Conservation (phyloP, 2,113 vertebrate genomes). For the Myocastor coypus region DNA sequence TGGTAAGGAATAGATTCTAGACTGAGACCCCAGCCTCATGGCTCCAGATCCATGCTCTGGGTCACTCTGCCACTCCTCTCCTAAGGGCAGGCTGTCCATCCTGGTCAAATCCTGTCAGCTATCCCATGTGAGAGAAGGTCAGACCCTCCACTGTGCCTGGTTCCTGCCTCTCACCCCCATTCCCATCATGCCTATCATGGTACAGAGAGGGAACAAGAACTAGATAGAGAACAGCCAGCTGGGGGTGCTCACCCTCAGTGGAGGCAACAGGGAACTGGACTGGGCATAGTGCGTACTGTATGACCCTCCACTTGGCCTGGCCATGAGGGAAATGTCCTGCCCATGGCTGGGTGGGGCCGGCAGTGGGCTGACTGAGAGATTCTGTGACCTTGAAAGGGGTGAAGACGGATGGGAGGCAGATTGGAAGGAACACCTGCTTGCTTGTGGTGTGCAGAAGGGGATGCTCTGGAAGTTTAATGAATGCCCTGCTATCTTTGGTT, state of each 20-base stretch:
- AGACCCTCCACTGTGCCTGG: neutral
- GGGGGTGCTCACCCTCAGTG: neutral
- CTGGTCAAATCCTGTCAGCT: accelerated
- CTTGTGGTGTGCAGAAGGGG: neutral
- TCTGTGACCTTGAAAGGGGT: neutral
- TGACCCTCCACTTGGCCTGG: neutral
- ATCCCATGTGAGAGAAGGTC: neutral
- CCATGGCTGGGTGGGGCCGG: neutral
- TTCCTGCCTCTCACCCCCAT: neutral
- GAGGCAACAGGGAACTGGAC: neutral
- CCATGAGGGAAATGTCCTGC: neutral
- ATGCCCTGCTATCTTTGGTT: neutral
- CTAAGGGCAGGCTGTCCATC: neutral
- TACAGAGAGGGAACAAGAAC: no score
- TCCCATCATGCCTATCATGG: no score
- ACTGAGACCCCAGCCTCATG: neutral
- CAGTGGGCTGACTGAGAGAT: no score
- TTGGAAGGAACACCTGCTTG: neutral
- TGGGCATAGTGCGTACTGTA: accelerated
- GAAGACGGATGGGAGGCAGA: no score
- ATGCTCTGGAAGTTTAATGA: neutral
- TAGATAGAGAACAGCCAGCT: no score
- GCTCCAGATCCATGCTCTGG: neutral
- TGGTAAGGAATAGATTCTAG: neutral
- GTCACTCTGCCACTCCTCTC: neutral